phyloP scores from a whole-genome alignment of 2,888 invertebrate genomes.

The Melieria omissa region DNA sequence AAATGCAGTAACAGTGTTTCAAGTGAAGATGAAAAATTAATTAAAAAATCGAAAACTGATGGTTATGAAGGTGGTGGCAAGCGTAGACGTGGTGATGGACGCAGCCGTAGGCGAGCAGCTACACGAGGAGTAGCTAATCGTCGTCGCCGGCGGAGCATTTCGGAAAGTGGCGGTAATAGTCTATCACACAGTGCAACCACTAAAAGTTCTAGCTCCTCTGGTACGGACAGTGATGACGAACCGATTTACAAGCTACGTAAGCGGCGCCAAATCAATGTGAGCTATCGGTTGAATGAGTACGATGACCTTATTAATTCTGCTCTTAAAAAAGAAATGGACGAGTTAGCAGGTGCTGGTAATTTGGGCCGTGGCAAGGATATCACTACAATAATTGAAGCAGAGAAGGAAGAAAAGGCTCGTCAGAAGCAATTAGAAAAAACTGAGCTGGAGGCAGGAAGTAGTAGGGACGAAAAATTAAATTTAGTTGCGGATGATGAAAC shows the following conservation, averaged over 20 bases:
- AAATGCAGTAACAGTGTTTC: constrained; percentile 19
- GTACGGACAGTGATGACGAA: constrained; percentile 70
- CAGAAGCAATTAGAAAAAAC: constrained; percentile 51
- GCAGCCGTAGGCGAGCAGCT: constrained; percentile 53
- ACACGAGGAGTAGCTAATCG: constrained; percentile 53
- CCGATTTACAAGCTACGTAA: constrained; percentile 88
- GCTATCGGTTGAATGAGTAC: constrained; percentile 90
- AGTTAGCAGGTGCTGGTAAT: constrained; percentile 82
- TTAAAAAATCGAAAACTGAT: constrained; percentile 24
- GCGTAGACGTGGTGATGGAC: constrained; percentile 58
- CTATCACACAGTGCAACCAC: constrained; percentile 50
- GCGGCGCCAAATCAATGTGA: constrained; percentile 82
- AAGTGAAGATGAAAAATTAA: constrained; percentile 40
- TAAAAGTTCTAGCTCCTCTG: constrained; percentile 49
- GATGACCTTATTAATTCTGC: constrained; percentile 96
- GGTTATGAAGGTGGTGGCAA: constrained; percentile 37
- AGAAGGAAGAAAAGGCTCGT: constrained; percentile 74
- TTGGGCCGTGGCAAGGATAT: constrained; percentile 91
- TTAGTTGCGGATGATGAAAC: constrained; percentile 47
- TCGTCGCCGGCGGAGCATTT: constrained; percentile 49
- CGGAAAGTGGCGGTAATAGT: constrained; percentile 49
- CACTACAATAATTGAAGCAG: constrained; percentile 85
- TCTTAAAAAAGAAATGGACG: constrained; percentile 79
- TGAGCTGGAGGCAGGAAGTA: constrained; percentile 52
- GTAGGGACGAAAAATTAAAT: constrained; percentile 44